These are phyloP conservation scores for Hippocampus guttulatus DNA, from an alignment of 2,113 vertebrate species.

Conservation along the genomic window DNA sequence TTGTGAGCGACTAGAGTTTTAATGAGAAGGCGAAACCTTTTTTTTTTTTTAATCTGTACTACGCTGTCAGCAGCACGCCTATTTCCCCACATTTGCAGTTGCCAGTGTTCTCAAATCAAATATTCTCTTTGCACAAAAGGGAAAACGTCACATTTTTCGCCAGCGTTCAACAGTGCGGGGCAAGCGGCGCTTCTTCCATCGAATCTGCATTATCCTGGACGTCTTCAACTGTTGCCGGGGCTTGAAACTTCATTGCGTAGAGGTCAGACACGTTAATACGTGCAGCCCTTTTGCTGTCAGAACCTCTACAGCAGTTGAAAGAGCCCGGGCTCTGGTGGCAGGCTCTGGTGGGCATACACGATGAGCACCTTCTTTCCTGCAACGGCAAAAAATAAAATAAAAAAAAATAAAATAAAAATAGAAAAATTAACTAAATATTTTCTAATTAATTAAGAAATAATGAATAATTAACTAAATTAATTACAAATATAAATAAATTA, in stretches of 20 bases:
- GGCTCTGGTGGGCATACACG: slow-evolving; percentile 74
- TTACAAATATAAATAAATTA: no score
- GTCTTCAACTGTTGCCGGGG: slow-evolving; percentile 16
- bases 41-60: neutral
- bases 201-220: no score
- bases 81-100: slow-evolving; percentile 31
- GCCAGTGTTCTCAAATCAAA: slow-evolving; percentile 42
- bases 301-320: slow-evolving; percentile 71
- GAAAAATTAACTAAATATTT: no score
- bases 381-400: neutral
- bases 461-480: no score
- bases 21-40: neutral
- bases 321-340: slow-evolving; percentile 71
- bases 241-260: slow-evolving; percentile 76
- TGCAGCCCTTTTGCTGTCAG: slow-evolving; percentile 64
- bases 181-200: slow-evolving; percentile 4
- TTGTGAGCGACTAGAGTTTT: neutral
- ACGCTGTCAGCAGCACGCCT: slow-evolving; percentile 14
- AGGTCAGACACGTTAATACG: slow-evolving; percentile 74
- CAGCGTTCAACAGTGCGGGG: slow-evolving; percentile 23
- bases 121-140: slow-evolving; percentile 49
- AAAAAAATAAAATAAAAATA: neutral
- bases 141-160: slow-evolving; percentile 22
- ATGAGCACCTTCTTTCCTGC: slow-evolving; percentile 67
- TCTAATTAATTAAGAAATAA: no score